Evolutionary conservation across 2,797 vertebrate genomes (phyloP), one percentile per base, ranked within the genome.

Genomic region (Columba guinea): DNA sequence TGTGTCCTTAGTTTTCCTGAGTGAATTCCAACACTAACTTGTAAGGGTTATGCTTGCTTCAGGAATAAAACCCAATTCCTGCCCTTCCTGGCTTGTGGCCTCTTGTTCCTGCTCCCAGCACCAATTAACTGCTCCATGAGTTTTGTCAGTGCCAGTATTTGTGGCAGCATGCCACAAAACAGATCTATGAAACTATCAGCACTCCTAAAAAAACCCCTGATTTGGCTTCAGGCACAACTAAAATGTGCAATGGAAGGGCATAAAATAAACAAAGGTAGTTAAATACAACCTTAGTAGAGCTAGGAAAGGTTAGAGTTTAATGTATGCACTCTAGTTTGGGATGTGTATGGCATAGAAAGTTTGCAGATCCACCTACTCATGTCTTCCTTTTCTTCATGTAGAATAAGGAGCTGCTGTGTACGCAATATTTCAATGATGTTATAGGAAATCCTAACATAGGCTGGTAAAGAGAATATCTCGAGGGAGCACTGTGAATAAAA

Each of bases 21-120:
- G 62, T 62, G 32, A 88, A 64, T 88, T 94, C 73, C 73, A 87
- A 11, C 53, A 23, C 39, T 64, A 18, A 20, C 11, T 48, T 87
- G 20, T 86, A 88, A 68, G 53, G 28, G 20, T 91, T 69, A 11
- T 81, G 58, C 73, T 91, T 94, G 90, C 76, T 80, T 80, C 68
- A 81, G 49, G 64, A 84, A 69, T 68, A 85, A 93, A 91, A 52
- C 35, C 27, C 24, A 60, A 56, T 80, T 74, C 49, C 76, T 85
- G 30, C 69, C 76, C 53, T 90, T 91, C 62, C 73, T 94, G 69
- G 30, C 76, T 71, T 84, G 23, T 70, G 69, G 65, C 49, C 73
- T 91, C 41, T 56, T 70, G 39, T 86, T 88, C 76, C 8, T 49
- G 34, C 94, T 93, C 56, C 41, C 49, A 84, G 17, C 23, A 49